These are phyloP conservation scores for Eilema sororculum DNA, from an alignment of 2,888 invertebrate genomes.

Conservation along the genomic window DNA sequence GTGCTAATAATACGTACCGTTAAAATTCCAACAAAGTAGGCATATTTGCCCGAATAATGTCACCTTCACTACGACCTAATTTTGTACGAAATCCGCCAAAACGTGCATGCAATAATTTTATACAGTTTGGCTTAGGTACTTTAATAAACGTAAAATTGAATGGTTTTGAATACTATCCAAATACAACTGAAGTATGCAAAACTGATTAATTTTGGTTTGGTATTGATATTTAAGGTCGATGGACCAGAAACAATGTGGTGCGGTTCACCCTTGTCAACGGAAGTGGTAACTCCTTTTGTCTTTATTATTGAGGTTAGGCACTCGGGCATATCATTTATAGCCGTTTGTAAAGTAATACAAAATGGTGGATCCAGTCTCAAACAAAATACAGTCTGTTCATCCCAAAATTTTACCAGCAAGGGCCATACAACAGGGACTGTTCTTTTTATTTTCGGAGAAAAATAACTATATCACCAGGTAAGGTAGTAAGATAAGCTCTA, in stretches of 20 bases:
- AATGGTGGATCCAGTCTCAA: neutral
- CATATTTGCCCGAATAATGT: neutral
- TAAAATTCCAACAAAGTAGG: neutral
- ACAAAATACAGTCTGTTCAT: neutral
- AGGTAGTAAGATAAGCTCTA: neutral
- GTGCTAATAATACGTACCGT: neutral
- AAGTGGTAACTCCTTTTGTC: neutral
- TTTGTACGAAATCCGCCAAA: neutral
- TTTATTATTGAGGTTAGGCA: neutral
- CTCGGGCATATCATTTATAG: neutral
- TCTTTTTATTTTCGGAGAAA: neutral
- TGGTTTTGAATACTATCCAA: neutral
- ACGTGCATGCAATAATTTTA: neutral
- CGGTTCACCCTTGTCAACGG: neutral
- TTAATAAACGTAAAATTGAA: neutral
- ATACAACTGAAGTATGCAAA: neutral
- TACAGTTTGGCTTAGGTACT: neutral
- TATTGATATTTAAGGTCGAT: neutral
- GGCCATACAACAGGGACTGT: neutral
- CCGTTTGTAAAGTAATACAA: neutral
- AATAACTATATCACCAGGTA: neutral
- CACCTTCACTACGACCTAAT: neutral
- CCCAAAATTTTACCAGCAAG: neutral
- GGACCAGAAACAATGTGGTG: neutral
- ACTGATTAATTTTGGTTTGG: neutral